A percentile compares a stretch with the other conserved stretches of the same genome.
phyloP scores from a whole-genome alignment of 2,797 vertebrate species.

The Kryptolebias ocellatus region DNA sequence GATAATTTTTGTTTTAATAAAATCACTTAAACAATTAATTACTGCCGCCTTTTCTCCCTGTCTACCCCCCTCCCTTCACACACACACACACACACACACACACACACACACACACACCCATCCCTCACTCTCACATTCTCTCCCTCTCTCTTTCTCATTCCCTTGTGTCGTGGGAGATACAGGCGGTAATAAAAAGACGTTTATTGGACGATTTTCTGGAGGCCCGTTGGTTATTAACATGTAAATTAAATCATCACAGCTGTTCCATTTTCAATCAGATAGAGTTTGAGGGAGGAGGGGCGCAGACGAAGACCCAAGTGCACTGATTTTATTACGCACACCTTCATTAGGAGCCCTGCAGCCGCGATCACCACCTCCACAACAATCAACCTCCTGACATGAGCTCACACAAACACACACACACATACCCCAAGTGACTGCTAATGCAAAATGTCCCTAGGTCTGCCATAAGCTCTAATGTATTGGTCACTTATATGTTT shows the following conservation, averaged over 20 bases:
- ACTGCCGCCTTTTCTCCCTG: slow-evolving; percentile 84
- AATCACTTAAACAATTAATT: slow-evolving; percentile 99
- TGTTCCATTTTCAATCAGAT: slow-evolving; percentile 99
- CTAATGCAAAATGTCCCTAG: slow-evolving; percentile 39
- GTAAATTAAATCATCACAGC: slow-evolving; percentile 99
- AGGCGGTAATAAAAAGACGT: slow-evolving; percentile 96
- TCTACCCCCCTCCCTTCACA: slow-evolving; percentile 36
- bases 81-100: too few relatives aligned
- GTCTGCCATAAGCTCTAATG: slow-evolving; percentile 30
- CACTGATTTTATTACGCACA: slow-evolving; percentile 93
- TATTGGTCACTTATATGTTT: slow-evolving; percentile 27
- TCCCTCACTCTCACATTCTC: slow-evolving; percentile 64
- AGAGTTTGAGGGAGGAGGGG: slow-evolving; percentile 90
- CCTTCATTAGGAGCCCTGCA: slow-evolving; percentile 90
- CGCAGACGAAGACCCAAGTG: slow-evolving; percentile 85
- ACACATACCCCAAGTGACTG: slow-evolving; percentile 6
- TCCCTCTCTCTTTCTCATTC: slow-evolving; percentile 64
- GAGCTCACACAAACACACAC: slow-evolving; percentile 43
- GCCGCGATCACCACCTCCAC: slow-evolving; percentile 75
- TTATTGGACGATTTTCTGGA: slow-evolving; percentile 97
- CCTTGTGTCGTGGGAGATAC: slow-evolving; percentile 92
- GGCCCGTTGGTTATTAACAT: slow-evolving; percentile 99
- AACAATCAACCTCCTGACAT: slow-evolving; percentile 78
- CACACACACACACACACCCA: too few relatives aligned
- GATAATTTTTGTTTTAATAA: slow-evolving; percentile 99